Evolutionary conservation across 2,113 vertebrate species (phyloP).

Genomic region (Sapayoa aenigma): DNA sequence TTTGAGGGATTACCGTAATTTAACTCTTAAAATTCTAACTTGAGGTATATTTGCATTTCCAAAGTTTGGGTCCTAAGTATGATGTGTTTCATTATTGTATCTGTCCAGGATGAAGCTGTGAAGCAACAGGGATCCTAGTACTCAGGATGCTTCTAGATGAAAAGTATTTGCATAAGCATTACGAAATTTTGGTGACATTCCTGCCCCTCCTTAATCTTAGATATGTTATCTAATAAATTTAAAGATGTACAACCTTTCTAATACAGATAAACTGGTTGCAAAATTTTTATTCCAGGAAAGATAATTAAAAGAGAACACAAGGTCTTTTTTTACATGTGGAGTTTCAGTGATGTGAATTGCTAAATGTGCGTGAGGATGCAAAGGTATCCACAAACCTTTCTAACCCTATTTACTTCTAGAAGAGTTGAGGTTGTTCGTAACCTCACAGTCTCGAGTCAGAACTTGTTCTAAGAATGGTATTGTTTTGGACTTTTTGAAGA

Average conservation of each 20-base stretch:
- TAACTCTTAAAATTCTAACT: conserved; percentile 20
- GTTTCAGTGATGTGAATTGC: background rate
- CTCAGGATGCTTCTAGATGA: background rate
- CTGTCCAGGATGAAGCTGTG: conserved; percentile 34
- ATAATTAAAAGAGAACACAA: background rate
- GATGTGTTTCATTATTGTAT: conserved; percentile 49
- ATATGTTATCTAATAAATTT: background rate
- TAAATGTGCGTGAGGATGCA: background rate
- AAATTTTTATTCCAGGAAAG: background rate
- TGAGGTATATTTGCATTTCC: background rate
- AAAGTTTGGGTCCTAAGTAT: background rate
- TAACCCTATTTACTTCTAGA: background rate
- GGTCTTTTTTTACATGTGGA: background rate
- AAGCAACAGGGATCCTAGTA: conserved; percentile 32
- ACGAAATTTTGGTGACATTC: background rate
- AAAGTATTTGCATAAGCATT: background rate
- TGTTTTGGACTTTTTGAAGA: background rate
- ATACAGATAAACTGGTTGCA: background rate
- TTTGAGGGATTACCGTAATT: too few species aligned
- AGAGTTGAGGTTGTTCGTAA: background rate
- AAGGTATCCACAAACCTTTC: background rate
- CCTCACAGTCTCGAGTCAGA: background rate
- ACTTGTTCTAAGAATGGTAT: background rate
- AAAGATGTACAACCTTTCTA: background rate
- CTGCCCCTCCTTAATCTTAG: background rate